A percentile compares a stretch with the other conserved stretches of the same genome.
phyloP scores from a whole-genome alignment of 1,140 invertebrate species.

The Cotesia vestalis region DNA sequence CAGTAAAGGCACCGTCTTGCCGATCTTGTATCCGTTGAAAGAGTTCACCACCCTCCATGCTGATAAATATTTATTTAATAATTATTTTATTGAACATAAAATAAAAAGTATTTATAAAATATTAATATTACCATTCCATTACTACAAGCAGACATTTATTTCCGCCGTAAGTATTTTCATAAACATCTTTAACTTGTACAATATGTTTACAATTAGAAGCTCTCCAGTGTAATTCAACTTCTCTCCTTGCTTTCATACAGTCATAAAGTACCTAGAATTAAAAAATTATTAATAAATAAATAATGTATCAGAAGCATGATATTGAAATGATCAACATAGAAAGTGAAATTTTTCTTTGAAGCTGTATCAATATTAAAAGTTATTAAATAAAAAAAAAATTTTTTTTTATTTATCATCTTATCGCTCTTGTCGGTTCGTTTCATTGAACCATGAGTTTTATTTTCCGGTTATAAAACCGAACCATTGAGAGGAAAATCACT shows the following conservation, averaged over 20 bases:
- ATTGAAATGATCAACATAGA: neutral
- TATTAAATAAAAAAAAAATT: no score
- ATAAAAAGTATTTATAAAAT: conserved; percentile 1
- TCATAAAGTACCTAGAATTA: conserved; percentile 83
- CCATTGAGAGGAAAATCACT: conserved; percentile 47
- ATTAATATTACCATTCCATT: conserved; percentile 88
- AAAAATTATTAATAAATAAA: neutral
- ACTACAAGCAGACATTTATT: conserved; percentile 93
- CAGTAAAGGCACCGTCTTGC: conserved; percentile 92
- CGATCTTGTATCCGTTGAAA: conserved; percentile 96
- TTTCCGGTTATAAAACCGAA: conserved; percentile 33
- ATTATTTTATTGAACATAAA: neutral
- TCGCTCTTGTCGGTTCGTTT: conserved; percentile 8
- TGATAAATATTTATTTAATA: conserved; percentile 49
- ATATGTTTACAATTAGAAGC: conserved; percentile 91
- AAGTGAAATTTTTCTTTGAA: no score
- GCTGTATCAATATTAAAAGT: no score
- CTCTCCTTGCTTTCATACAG: conserved; percentile 88
- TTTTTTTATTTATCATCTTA: neutral
- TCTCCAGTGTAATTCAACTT: conserved; percentile 95
- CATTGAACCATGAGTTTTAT: conserved; percentile 20
- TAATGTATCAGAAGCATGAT: neutral
- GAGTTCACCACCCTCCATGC: conserved; percentile 96
- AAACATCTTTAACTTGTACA: conserved; percentile 90
- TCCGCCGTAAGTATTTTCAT: conserved; percentile 92